Base-by-base conservation (phyloP, 2,888 invertebrate genomes). In the Phortica okadai region DNA sequence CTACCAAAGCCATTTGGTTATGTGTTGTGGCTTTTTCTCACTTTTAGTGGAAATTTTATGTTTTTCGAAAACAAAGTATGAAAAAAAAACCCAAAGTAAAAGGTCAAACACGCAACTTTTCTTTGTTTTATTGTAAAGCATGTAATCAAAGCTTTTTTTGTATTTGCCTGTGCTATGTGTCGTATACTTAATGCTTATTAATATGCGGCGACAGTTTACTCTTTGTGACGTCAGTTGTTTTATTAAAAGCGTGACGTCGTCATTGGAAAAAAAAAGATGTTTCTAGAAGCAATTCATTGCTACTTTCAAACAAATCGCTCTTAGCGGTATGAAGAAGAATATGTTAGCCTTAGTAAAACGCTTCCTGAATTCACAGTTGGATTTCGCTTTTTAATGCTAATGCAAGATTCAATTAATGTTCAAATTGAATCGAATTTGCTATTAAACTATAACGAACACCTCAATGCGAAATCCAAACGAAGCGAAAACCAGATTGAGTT, bases 31-130 rank as follows among this genome's bases (percentile, higher is more conserved):
- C 16, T 62, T 7, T 62, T 62, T 10, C 16, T 6, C 21, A 62
- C 16, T 62, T 21, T 25, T 11, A 11, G 1, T 50, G 1, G 16
- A 7, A 5, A 62, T 25, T 62, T 62, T 62, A 5, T 6, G 74
- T 81, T 81, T 75, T 75, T 10, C 75, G 76, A 77, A 77, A 44
- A 62, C 4, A 72, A 56, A 72, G 25, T 3, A 41, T 33, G 33
- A 11, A 69, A 44, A 69, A 44, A 21, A 78, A 82, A 86, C 78
- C 82, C 84, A 85, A 85, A 83, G 79, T 79, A 76, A 77, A 56
- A 56, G 16, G n/a, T 6, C 56, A 81, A 81, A 82, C 85, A 85
- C 88, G 88, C 85, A 81, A 86, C 85, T 74, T 85, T 83, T 86
- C n/a, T 56, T 56, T 56, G 56, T 14, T 56, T 33, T 33, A 5